A percentile compares a stretch with the other conserved stretches of the same genome.
phyloP scores from a whole-genome alignment of 2,113 vertebrate species.

The Okapia johnstoni region DNA sequence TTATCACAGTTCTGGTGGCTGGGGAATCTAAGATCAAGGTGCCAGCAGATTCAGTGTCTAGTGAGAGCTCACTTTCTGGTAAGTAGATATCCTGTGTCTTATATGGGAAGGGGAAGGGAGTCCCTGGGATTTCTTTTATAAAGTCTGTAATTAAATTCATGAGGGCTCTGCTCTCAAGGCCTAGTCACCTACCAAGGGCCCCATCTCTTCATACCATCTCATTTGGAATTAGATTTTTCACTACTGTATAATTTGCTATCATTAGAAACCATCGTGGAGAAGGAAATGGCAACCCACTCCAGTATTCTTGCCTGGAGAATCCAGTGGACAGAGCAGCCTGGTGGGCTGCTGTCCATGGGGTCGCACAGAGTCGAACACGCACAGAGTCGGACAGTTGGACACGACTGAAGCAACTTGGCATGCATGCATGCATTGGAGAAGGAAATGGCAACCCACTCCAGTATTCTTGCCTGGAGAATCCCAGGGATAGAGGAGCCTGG shows the following conservation, averaged over 20 bases:
- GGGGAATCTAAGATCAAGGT: neutral
- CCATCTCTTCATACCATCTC: neutral
- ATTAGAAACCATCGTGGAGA: neutral
- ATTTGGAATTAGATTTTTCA: neutral
- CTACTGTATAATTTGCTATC: neutral
- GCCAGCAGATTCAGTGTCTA: neutral
- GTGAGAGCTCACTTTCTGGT: neutral
- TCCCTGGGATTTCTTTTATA: neutral
- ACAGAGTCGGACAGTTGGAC: neutral
- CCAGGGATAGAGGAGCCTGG: no score
- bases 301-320: neutral
- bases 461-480: no score
- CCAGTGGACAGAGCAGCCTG: neutral
- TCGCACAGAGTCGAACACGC: rapidly evolving
- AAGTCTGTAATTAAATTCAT: neutral
- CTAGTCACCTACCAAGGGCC: neutral
- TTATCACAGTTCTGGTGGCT: neutral
- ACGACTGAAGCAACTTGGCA: neutral
- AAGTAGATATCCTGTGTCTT: neutral
- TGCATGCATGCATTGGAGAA: no score
- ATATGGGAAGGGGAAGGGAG: neutral
- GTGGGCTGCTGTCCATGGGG: neutral
- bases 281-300: neutral
- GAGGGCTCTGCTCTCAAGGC: neutral
- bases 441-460: no score